Base-by-base conservation (phyloP, 2,888 invertebrate species). In the Cephus pygmeus region DNA sequence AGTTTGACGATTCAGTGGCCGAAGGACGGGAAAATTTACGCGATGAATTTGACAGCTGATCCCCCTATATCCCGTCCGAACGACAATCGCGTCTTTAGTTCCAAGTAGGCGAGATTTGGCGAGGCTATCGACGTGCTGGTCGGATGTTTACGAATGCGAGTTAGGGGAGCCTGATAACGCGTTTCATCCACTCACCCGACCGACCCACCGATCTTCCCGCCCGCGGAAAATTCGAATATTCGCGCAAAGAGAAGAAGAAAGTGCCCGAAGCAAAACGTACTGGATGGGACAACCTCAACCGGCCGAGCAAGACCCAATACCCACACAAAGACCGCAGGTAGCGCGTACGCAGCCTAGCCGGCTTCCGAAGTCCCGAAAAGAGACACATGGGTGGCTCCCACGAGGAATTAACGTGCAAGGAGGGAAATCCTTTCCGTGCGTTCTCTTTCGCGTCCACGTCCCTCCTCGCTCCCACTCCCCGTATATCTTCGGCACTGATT, bases 111-210 rank as follows among this genome's bases (percentile, higher is more conserved):
- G 33, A 34, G 9, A 71, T 31, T 71, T 71, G 9, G 12, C 71
- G 71, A 31, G 6, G 12, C 31, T 31, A 35, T 73, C 31, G 68
- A 81, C 83, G 80, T 80, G 83, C 83, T 82, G 82, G 83, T 79
- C 80, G 83, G 85, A 85, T 89, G 89, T 89, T 90, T 90, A 89
- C 89, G 89, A 89, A 90, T 86, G 87, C 79, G 84, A 87, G 82
- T 78, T 81, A 84, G 85, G 12, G 82, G 84, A 86, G 84, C 81
- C 83, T 84, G 87, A 88, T 89, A 89, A 90, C 87, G 83, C 82
- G 82, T 85, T 82, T 85, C 83, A 83, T 83, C 81, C 83, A 83
- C 82, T 82, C 3, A 11, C 31, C 12, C 12, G 9, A 31, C 6
- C 1, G 4, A 23, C 4, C 23, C 15, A 3, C 2, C 9, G 9